A percentile compares a stretch with the other conserved stretches of the same genome.
phyloP scores from a whole-genome alignment of 2,888 invertebrate genomes.

The Eristalis tenax region DNA sequence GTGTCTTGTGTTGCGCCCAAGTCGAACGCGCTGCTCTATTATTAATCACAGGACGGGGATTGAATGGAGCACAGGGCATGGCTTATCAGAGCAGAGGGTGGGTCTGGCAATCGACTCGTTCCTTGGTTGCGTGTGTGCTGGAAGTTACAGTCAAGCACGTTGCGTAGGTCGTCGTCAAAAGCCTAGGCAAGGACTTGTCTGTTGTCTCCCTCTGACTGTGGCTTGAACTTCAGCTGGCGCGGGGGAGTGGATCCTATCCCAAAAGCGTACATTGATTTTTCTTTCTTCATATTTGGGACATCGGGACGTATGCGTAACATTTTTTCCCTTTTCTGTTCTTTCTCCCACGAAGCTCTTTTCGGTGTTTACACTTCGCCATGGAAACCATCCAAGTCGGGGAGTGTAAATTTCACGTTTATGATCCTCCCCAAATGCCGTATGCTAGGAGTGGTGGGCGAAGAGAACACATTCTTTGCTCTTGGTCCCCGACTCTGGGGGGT shows the following conservation, averaged over 20 bases:
- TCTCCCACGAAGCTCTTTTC: slow-evolving; percentile 6
- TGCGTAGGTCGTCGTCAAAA: slow-evolving; percentile 49
- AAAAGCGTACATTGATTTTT: slow-evolving; percentile 35
- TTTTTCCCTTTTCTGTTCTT: slow-evolving; percentile 5
- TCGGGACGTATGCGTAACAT: slow-evolving; percentile 50
- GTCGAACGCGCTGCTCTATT: slow-evolving; percentile 51
- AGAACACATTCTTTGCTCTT: background rate
- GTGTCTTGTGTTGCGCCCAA: slow-evolving; percentile 7
- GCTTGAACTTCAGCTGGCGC: background rate
- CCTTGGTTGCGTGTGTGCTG: slow-evolving; percentile 29
- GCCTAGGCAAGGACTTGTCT: slow-evolving; percentile 2
- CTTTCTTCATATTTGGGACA: slow-evolving; percentile 25
- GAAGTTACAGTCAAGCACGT: slow-evolving; percentile 1
- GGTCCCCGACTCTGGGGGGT: background rate
- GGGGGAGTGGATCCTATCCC: background rate
- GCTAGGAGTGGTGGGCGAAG: background rate
- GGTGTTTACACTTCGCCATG: slow-evolving; percentile 35
- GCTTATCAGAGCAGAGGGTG: background rate
- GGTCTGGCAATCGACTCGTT: background rate
- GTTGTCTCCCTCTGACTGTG: background rate
- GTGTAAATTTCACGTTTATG: slow-evolving; percentile 20
- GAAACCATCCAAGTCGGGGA: background rate
- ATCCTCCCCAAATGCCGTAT: background rate
- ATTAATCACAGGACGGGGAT: slow-evolving; percentile 60
- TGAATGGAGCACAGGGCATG: slow-evolving; percentile 37